These are phyloP conservation scores for Microhierax caerulescens DNA, from an alignment of 2,797 vertebrate species.

Conservation along the genomic window DNA sequence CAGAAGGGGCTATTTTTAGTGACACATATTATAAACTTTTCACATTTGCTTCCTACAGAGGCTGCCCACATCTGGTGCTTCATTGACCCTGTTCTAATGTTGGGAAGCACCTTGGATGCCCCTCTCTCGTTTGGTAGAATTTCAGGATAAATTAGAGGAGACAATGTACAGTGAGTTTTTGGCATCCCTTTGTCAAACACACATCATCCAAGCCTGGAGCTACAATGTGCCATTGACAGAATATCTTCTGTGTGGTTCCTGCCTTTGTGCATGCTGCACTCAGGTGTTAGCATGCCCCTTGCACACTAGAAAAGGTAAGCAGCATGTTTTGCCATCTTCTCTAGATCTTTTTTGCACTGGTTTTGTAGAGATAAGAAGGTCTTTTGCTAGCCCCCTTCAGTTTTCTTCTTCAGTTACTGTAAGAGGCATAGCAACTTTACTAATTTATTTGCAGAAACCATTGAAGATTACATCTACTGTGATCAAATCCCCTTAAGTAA, in stretches of 20 bases:
- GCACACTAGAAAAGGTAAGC: background rate
- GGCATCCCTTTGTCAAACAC: background rate
- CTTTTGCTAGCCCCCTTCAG: background rate
- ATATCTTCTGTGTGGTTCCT: background rate
- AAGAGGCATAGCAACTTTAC: conserved; percentile 17
- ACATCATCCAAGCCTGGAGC: background rate
- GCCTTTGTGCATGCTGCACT: rapidly evolving
- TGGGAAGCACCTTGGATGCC: background rate
- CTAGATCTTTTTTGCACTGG: background rate
- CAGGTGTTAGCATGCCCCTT: background rate
- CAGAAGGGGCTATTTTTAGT: background rate
- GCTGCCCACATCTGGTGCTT: background rate
- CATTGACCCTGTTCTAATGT: background rate
- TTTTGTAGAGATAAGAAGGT: background rate
- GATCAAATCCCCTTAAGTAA: conserved; percentile 66
- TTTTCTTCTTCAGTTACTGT: background rate
- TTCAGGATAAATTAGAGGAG: background rate
- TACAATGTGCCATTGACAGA: background rate
- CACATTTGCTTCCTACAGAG: background rate
- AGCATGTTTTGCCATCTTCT: background rate
- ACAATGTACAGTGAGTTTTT: rapidly evolving
- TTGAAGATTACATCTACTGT: conserved; percentile 41
- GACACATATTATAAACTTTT: background rate
- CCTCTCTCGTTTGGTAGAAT: background rate
- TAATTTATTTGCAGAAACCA: conserved; percentile 55